Conservation (phyloP, 2,888 invertebrate species). For the Lathronympha strigana region DNA sequence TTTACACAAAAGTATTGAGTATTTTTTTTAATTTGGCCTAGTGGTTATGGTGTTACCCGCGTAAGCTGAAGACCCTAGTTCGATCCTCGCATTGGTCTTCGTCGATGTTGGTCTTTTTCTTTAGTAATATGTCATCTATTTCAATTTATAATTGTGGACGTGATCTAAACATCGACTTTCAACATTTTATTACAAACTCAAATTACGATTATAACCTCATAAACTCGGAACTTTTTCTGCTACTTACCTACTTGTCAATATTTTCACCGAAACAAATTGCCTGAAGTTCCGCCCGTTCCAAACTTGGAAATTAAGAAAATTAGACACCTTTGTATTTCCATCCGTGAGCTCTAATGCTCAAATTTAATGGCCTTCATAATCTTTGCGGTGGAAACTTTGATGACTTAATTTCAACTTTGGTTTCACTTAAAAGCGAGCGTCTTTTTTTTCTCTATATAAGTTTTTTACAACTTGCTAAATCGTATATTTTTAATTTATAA, state of each 20-base stretch:
- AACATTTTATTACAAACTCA: no score
- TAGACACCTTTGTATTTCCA: slow-evolving; percentile 27
- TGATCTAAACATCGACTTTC: no score
- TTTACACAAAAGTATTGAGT: no score
- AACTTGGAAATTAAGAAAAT: slow-evolving; percentile 31
- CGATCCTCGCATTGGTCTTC: no score
- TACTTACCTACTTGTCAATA: not conserved
- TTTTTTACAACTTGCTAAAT: not conserved
- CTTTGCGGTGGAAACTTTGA: slow-evolving; percentile 63
- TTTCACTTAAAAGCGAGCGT: slow-evolving; percentile 50
- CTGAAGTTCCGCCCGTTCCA: slow-evolving; percentile 15
- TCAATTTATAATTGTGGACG: no score
- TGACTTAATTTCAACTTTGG: slow-evolving; percentile 67
- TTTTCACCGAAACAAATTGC: slow-evolving; percentile 11
- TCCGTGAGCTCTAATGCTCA: slow-evolving; percentile 18
- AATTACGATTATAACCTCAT: not conserved
- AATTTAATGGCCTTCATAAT: slow-evolving; percentile 42
- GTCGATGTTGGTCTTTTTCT: no score
- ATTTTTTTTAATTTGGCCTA: no score
- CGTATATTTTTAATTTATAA: not conserved
- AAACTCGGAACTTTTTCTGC: not conserved
- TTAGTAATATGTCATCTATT: no score
- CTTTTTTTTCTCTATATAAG: slow-evolving; percentile 13
- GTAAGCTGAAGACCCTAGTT: no score
- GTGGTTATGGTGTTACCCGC: no score